Percentiles rank a stretch among this genome's conserved stretches.
Evolutionary conservation across 2,888 invertebrate genomes (phyloP).

Genomic region (Micoletzkya japonica): DNA sequence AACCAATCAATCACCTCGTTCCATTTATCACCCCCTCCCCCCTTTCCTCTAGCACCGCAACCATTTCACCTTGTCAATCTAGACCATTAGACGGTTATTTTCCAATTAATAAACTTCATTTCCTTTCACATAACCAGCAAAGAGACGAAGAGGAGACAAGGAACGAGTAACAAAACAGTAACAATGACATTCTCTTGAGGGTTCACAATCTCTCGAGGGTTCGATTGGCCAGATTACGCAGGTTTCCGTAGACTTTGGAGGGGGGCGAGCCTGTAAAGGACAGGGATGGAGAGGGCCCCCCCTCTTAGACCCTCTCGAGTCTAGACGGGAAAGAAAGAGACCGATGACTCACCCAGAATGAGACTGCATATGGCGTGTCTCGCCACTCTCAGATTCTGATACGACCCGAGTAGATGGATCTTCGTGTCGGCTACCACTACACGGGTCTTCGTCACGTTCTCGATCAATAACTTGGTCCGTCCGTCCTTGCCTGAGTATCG

Average conservation of each 20-base stretch:
- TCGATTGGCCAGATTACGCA: conserved; percentile 82
- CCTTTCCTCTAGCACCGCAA: background rate
- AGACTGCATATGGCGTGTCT: conserved; percentile 91
- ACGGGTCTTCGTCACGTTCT: conserved; percentile 96
- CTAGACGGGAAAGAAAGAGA: no score
- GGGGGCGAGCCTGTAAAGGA: conserved; percentile 78
- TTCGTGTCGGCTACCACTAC: conserved; percentile 94
- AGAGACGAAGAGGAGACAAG: background rate
- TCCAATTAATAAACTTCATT: background rate
- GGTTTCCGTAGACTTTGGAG: conserved; percentile 93
- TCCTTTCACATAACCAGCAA: background rate
- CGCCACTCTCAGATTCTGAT: conserved; percentile 91
- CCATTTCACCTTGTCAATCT: background rate
- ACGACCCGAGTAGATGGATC: conserved; percentile 95
- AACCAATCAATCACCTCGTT: conserved; percentile 24
- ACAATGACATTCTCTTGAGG: conserved; percentile 31
- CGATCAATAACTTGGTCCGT: conserved; percentile 90
- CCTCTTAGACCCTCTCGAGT: no score
- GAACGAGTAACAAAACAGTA: conserved; percentile 23
- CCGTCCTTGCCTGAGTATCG: conserved; percentile 70
- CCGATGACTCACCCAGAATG: conserved; percentile 76
- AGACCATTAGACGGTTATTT: background rate
- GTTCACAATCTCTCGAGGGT: conserved; percentile 79
- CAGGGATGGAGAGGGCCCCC: no score
- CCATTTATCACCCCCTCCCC: background rate